phyloP scores from a whole-genome alignment of 2,797 vertebrate genomes.

The Tokudaia tokunoshimensis region DNA sequence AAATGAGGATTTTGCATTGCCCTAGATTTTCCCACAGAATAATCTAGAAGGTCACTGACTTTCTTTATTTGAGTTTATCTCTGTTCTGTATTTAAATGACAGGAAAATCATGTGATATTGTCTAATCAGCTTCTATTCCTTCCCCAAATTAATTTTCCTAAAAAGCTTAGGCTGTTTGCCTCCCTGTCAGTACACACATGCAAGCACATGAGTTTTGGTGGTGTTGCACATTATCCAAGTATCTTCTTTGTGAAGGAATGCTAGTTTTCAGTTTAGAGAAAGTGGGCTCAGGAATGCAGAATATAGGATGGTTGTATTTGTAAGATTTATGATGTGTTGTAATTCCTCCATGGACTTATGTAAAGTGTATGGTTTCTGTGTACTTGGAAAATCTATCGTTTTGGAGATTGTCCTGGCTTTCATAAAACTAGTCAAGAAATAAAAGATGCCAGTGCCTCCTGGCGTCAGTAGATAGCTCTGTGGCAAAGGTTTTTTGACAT shows the following conservation, averaged over 20 bases:
- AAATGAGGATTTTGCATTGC: slow-evolving; percentile 73
- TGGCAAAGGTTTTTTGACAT: slow-evolving; percentile 33
- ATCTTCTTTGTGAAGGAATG: slow-evolving; percentile 58
- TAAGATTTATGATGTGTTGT: slow-evolving; percentile 44
- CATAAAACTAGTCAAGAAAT: slow-evolving; percentile 55
- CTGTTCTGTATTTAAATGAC: slow-evolving; percentile 79
- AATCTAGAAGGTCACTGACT: slow-evolving; percentile 81
- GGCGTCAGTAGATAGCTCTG: background rate
- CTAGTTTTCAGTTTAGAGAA: slow-evolving; percentile 45
- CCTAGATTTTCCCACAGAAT: slow-evolving; percentile 82
- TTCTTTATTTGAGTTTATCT: slow-evolving; percentile 82
- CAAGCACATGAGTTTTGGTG: slow-evolving; percentile 45
- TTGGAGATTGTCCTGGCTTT: slow-evolving; percentile 40
- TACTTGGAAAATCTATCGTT: slow-evolving; percentile 65
- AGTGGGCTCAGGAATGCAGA: slow-evolving; percentile 35
- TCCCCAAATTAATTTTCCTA: slow-evolving; percentile 75
- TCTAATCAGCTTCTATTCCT: slow-evolving; percentile 75
- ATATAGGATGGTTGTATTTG: slow-evolving; percentile 11
- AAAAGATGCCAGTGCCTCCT: slow-evolving; percentile 55
- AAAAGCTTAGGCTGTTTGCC: slow-evolving; percentile 46
- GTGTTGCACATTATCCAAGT: slow-evolving; percentile 17
- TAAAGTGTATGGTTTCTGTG: slow-evolving; percentile 42
- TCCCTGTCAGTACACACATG: background rate
- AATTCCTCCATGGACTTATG: background rate
- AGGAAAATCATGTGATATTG: slow-evolving; percentile 70